Conservation (phyloP, 2,113 vertebrate species). For the Pithys albifrons region DNA sequence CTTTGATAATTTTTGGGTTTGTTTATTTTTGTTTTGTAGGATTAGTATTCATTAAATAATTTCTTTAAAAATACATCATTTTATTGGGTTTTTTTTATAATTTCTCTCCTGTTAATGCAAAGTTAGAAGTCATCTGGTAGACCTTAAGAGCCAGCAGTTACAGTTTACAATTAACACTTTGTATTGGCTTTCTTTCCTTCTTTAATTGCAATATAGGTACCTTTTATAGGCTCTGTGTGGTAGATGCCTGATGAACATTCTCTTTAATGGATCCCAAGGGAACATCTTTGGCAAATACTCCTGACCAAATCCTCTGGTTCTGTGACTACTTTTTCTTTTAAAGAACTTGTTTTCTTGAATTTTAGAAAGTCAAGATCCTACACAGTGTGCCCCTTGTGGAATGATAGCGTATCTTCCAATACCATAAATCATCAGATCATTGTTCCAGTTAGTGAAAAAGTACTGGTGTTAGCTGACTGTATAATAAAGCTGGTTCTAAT, state of each 20-base stretch:
- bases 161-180: not conserved
- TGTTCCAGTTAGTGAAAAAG: conserved; percentile 44
- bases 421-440: conserved; percentile 19
- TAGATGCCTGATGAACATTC: not conserved
- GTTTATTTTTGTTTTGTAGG: not conserved
- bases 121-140: not conserved
- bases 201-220: not conserved
- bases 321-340: not conserved
- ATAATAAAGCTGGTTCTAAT: conserved; percentile 44
- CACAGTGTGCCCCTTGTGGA: not conserved
- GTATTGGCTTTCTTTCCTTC: not conserved
- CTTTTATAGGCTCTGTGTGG: not conserved
- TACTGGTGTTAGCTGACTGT: conserved; percentile 20
- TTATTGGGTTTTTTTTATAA: not conserved
- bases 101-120: not conserved
- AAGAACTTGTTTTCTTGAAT: conserved; percentile 1
- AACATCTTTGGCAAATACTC: not conserved
- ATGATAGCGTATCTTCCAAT: not conserved
- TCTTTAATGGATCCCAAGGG: not conserved
- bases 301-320: not conserved
- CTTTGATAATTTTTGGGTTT: not conserved
- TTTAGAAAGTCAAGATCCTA: not conserved
- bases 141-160: not conserved
- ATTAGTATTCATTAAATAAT: not conserved
- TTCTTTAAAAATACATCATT: not conserved